Base-by-base conservation (phyloP, 2,113 vertebrate species). In the Serinus canaria region DNA sequence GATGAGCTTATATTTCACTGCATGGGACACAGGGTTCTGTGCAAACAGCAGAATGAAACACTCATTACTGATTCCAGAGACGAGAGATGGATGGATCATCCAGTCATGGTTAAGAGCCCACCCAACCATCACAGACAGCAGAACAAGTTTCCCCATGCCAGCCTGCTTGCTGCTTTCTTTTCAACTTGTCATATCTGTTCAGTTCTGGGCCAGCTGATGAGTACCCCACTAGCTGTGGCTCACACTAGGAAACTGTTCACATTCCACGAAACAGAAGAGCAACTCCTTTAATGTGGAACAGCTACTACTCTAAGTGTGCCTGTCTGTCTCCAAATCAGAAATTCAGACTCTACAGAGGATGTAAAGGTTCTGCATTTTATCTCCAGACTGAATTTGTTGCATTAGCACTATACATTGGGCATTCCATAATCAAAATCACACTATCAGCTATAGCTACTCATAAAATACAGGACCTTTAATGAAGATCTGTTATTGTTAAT, bases 1-100 rank as follows among this genome's bases (percentile, higher is more conserved):
- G 56, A 25, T 31, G n/a, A 14, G 55, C 33, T 1, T 78, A 41
- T 12, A 47, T 64, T 63, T 75, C 35, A 52, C 12, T 60, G 52
- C 8, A 8, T 4, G 27, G 23, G 13, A 19, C 43, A 25, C 2
- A 15, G 0, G 0, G 33, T 8, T 72, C 60, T 75, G 27, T 35
- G 20, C 6, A 22, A 49, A 79, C 4, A 86, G 39, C 30, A 84
- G 64, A 66, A 74, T 31, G 39, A 83, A 67, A 41, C 10, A 31
- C 24, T 63, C 49, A 14, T 58, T 47, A 31, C 31, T 28, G 23
- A 10, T 33, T 35, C 16, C 49, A 80, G 24, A n/a, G 52, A 88
- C 15, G 15, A 79, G 44, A 63, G 24, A 33, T 20, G 31, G 2
- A 8, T 11, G 27, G 47, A 53, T 31, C 58, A 25, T 1, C 46